Evolutionary conservation across 2,888 invertebrate genomes (phyloP).

Genomic region (Isotomurus palustris): DNA sequence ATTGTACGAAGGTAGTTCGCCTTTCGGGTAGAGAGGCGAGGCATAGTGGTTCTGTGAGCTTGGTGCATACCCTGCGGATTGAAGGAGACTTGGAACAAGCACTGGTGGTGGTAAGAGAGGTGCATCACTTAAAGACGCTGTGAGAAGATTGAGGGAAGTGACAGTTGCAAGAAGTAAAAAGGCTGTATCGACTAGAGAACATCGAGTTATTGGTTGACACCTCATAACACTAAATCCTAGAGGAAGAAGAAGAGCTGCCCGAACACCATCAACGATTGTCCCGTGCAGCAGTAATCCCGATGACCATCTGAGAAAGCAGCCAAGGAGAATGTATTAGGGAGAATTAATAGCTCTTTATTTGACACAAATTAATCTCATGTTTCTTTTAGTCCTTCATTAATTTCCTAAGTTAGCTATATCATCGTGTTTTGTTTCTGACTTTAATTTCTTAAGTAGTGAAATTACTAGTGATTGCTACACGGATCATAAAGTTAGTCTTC

Average conservation of each 20-base stretch:
- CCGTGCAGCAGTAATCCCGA: conserved; percentile 80
- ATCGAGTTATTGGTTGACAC: conserved; percentile 79
- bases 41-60: conserved; percentile 41
- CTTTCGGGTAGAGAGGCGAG: conserved; percentile 45
- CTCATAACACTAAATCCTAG: conserved; percentile 72
- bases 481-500: too few relatives aligned
- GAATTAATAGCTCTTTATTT: too few relatives aligned
- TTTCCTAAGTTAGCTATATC: too few relatives aligned
- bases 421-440: too few relatives aligned
- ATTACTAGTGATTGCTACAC: too few relatives aligned
- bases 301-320: conserved; percentile 71
- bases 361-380: too few relatives aligned
- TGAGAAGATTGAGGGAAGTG: conserved; percentile 84
- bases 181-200: conserved; percentile 80
- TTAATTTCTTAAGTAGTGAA: too few relatives aligned
- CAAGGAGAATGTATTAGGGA: too few relatives aligned
- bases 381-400: too few relatives aligned
- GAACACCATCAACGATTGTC: conserved; percentile 74
- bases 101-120: conserved; percentile 65
- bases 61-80: conserved; percentile 43
- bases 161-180: conserved; percentile 83
- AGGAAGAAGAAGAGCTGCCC: conserved; percentile 73
- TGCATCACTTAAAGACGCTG: conserved; percentile 78
- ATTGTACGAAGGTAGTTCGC: conserved; percentile 39
- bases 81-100: conserved; percentile 36